Evolutionary conservation across 2,888 invertebrate species (phyloP), one percentile per base, ranked within the genome.

Genomic region (Epinotia brunnichana): DNA sequence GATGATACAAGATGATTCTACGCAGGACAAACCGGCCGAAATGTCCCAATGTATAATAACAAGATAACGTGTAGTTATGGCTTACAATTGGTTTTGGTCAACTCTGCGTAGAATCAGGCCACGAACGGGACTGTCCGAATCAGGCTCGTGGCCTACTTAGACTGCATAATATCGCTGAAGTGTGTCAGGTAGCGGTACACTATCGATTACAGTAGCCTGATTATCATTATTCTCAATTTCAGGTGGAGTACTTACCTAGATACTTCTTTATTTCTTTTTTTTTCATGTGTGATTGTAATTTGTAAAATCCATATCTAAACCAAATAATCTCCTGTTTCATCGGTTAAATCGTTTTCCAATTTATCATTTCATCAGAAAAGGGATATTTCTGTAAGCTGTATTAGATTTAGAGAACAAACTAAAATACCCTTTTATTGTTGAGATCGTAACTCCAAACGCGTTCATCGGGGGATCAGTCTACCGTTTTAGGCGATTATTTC

Each of bases 181-280:
- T 64, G 10, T 64, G 64, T 64, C 64, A 19, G 10, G 5, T 64
- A 64, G 39, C 64, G 64, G 64, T 13, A 64, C 51, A 4, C 35
- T n/a, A 11, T 35, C 64, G 17, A 63, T 53, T 53, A 64, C 39
- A 39, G 39, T 64, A 64, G 39, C 64, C 39, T 19, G n/a, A 29
- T 63, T 53, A 29, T 51, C 19, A 60, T 29, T n/a, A 9, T 29
- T 15, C 24, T 56, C 29, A 29, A 19, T 10, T 21, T 54, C 21
- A n/a, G 15, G 5, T 15, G 3, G 13, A 48, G 5, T 13, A 41
- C 2, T 2, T 41, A 11, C n/a, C n/a, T n/a, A 41, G 10, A n/a
- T 41, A 35, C 35, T 35, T 2, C 35, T 35, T 35, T 35, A 35
- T 9, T 24, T 2, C 3, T 2, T 13, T 4, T 13, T 4, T 48